Conservation (phyloP, 64 coral and sea anemone species). For the Montipora cactus region DNA sequence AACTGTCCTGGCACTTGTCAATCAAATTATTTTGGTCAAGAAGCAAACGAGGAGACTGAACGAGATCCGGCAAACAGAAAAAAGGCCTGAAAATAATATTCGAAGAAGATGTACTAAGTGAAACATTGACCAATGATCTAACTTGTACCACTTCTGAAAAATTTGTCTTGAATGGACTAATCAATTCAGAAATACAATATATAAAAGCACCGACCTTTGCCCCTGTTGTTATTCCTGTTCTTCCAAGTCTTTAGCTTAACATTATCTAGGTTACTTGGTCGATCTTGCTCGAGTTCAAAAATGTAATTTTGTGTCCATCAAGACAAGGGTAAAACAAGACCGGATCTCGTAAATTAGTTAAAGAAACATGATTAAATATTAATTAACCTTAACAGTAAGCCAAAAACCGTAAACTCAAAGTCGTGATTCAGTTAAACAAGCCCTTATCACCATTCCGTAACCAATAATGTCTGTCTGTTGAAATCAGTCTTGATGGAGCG, state of each 20-base stretch:
- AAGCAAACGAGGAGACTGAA: background rate
- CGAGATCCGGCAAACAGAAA: background rate
- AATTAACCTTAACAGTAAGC: background rate
- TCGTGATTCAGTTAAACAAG: background rate
- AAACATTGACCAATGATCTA: background rate
- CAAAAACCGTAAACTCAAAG: conserved; percentile 28
- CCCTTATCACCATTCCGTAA: background rate
- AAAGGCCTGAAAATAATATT: background rate
- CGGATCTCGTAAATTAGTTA: conserved; percentile 14
- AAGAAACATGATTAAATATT: conserved; percentile 19
- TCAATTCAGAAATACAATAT: background rate
- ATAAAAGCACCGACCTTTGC: background rate
- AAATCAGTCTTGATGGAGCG: background rate
- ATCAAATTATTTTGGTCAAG: background rate
- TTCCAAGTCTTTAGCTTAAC: background rate
- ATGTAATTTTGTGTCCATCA: background rate
- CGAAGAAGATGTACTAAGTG: background rate
- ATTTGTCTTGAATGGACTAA: background rate
- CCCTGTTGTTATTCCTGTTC: background rate
- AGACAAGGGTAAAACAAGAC: background rate
- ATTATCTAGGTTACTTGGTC: background rate
- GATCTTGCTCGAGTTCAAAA: background rate
- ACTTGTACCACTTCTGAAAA: background rate
- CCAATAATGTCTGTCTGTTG: background rate
- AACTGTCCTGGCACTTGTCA: background rate